phyloP scores from a whole-genome alignment of 2,113 vertebrate genomes.

The Oryctolagus cuniculus region DNA sequence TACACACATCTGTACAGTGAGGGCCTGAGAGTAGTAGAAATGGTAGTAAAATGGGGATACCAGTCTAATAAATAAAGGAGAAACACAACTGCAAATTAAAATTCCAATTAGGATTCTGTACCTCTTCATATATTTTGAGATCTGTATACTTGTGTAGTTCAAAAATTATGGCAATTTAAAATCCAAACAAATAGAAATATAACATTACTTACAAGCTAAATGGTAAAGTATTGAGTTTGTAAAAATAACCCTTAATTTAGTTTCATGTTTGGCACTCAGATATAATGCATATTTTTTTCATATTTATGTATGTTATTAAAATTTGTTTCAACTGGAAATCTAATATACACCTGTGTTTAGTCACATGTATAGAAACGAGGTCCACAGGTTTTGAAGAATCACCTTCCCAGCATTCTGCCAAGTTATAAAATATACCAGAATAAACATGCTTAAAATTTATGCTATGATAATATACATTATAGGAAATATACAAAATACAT shows the following conservation, averaged over 20 bases:
- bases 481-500: background rate
- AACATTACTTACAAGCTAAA: slow-evolving; percentile 17
- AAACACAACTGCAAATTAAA: background rate
- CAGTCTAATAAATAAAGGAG: background rate
- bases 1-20: no score
- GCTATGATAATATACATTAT: background rate
- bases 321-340: background rate
- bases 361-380: background rate
- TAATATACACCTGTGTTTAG: background rate
- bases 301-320: background rate
- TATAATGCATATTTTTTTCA: slow-evolving; percentile 3
- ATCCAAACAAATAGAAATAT: slow-evolving; percentile 33
- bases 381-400: background rate
- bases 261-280: background rate
- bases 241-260: slow-evolving; percentile 47
- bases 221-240: background rate
- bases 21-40: background rate
- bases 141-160: background rate
- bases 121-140: background rate
- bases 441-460: background rate
- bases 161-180: background rate
- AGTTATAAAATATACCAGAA: background rate
- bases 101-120: background rate
- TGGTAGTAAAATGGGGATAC: background rate
- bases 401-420: background rate